These are phyloP conservation scores for Athalia cordata DNA, from an alignment of 2,888 invertebrate genomes.

Conservation along the genomic window DNA sequence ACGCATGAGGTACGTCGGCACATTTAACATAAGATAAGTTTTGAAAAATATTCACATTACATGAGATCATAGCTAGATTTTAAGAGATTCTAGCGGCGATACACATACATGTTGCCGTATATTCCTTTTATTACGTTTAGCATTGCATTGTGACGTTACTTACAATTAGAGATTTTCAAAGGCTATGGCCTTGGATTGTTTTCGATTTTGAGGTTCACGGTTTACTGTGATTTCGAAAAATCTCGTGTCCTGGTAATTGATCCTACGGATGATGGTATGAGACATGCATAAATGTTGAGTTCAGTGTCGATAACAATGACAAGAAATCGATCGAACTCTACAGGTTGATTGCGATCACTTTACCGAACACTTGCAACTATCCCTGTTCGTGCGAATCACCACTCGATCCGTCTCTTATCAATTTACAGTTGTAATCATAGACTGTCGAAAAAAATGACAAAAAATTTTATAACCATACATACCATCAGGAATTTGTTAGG, in stretches of 20 bases:
- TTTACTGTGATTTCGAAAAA: too few relatives aligned
- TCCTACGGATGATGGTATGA: slow-evolving; percentile 21
- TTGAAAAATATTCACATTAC: too few relatives aligned
- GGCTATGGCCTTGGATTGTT: too few relatives aligned
- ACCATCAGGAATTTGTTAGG: not conserved
- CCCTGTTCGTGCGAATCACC: slow-evolving; percentile 26
- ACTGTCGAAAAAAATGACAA: not conserved
- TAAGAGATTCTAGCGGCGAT: too few relatives aligned
- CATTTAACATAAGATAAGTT: too few relatives aligned
- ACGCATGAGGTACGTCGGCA: too few relatives aligned
- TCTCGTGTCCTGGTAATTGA: not conserved
- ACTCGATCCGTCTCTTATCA: slow-evolving; percentile 42
- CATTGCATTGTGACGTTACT: too few relatives aligned
- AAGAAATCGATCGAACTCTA: slow-evolving; percentile 41
- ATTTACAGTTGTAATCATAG: slow-evolving; percentile 18
- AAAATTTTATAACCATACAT: not conserved
- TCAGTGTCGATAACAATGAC: slow-evolving; percentile 29
- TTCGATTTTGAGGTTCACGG: too few relatives aligned
- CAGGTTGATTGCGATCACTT: slow-evolving; percentile 19
- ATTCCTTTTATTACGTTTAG: too few relatives aligned
- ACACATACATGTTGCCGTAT: too few relatives aligned
- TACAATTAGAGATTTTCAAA: too few relatives aligned
- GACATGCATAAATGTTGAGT: not conserved
- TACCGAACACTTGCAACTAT: slow-evolving; percentile 21
- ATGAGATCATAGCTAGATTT: too few relatives aligned